phyloP scores from a whole-genome alignment of 2,888 invertebrate genomes.

The Heliconius sara region DNA sequence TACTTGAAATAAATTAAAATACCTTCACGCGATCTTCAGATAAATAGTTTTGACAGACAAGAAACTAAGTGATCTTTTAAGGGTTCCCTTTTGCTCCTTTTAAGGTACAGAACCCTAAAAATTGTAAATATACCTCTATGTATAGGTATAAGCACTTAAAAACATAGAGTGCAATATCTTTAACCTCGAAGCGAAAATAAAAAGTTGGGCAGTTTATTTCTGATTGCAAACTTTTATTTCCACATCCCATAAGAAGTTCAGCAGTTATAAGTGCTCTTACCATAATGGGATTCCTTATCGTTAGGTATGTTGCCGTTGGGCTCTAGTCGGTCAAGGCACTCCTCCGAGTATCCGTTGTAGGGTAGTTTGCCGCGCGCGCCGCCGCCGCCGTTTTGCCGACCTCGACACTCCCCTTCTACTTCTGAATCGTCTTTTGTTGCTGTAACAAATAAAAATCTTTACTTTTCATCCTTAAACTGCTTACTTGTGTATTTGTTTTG shows the following conservation, averaged over 20 bases:
- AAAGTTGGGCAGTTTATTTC: conserved; percentile 25
- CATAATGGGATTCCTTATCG: conserved; percentile 89
- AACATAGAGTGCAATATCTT: not conserved
- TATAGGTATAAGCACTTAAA: not conserved
- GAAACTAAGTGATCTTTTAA: too few species aligned
- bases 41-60: too few species aligned
- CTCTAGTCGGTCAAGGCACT: conserved; percentile 96
- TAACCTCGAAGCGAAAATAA: conserved; percentile 16
- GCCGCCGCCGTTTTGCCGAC: conserved; percentile 85
- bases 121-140: not conserved
- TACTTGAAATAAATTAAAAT: too few species aligned
- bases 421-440: conserved; percentile 96
- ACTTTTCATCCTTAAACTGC: not conserved
- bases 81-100: too few species aligned
- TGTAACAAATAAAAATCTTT: conserved; percentile 80
- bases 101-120: not conserved
- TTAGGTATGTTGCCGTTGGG: conserved; percentile 96
- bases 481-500: not conserved
- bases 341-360: conserved; percentile 96
- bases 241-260: conserved; percentile 31
- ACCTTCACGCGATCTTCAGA: too few species aligned
- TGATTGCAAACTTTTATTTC: conserved; percentile 34
- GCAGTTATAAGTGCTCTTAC: conserved; percentile 56
- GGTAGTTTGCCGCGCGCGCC: conserved; percentile 91
- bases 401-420: conserved; percentile 81